Base-by-base conservation (phyloP, 1,140 invertebrate species). In the Drosophila ananassae region DNA sequence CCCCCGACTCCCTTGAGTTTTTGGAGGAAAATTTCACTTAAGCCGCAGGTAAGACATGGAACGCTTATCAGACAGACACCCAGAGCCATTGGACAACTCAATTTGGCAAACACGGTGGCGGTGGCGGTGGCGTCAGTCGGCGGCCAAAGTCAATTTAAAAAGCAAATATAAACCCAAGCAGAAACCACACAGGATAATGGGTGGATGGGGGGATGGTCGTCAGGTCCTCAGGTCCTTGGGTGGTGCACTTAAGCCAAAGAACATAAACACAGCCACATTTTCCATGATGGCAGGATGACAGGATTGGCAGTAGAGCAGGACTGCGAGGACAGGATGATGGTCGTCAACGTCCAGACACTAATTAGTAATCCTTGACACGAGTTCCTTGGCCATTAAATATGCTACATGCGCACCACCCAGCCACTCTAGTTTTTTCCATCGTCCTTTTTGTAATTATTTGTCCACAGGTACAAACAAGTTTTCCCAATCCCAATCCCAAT, bases 321-420 rank as follows among this genome's bases (percentile, higher is more conserved):
- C 25, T 28, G 25, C 6, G 5, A 1, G 25, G 25, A 28, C 46
- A 59, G 3, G 57, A 53, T 54, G 47, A 32, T 66, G 79, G 81
- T 75, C 82, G 66, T 78, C 82, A 85, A 82, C 71, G 83, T 89
- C 82, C 83, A 87, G 83, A 87, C 79, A 87, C 83, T 87, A 87
- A 87, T 87, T 87, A 87, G 83, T 87, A 87, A 89, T 87, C 83
- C 83, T 83, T 89, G 84, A 87, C 83, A 87, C 83, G 83, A 89
- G 83, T 82, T 77, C 68, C 79, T 64, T 62, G 73, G 76, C 77
- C 83, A 87, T 87, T 87, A 87, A 83, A 89, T 83, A 87, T 87
- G 82, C 82, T 64, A 87, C 69, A 85, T 81, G 82, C 78, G 76
- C 50, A 52, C 34, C 46, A 37, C n/a, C 28, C 4, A 28, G 24